These are phyloP conservation scores for Morpho deidamia DNA, from an alignment of 2,888 invertebrate species.

Conservation along the genomic window DNA sequence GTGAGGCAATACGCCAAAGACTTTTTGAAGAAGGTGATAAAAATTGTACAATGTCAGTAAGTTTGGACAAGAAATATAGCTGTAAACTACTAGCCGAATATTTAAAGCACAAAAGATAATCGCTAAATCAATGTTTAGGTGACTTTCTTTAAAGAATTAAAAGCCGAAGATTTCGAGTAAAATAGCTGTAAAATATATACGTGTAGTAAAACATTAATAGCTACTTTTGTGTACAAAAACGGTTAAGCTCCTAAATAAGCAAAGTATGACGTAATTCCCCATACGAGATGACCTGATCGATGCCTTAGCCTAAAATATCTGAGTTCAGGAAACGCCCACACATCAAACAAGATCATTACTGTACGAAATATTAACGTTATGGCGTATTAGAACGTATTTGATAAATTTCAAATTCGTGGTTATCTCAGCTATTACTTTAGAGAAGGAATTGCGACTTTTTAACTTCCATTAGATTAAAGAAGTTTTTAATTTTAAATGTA, in stretches of 20 bases:
- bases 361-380: conserved; percentile 23
- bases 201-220: conserved; percentile 1
- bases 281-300: conserved; percentile 32
- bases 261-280: conserved; percentile 29
- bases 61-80: too few relatives aligned
- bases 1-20: too few relatives aligned
- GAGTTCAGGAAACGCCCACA: conserved; percentile 36
- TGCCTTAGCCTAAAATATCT: conserved; percentile 23
- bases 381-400: conserved; percentile 15
- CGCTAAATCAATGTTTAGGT: too few relatives aligned
- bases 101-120: too few relatives aligned
- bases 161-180: neutral
- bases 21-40: too few relatives aligned
- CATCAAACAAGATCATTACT: conserved; percentile 30
- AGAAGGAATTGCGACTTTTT: neutral
- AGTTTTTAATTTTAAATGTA: too few relatives aligned
- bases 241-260: conserved; percentile 15
- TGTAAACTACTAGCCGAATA: too few relatives aligned
- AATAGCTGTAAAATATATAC: neutral
- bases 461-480: too few relatives aligned
- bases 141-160: neutral
- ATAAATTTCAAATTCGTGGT: conserved; percentile 16
- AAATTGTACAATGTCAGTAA: too few relatives aligned
- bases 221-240: neutral
- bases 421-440: conserved; percentile 8